phyloP scores from a whole-genome alignment of 2,888 invertebrate species.

The Mayetiola destructor region DNA sequence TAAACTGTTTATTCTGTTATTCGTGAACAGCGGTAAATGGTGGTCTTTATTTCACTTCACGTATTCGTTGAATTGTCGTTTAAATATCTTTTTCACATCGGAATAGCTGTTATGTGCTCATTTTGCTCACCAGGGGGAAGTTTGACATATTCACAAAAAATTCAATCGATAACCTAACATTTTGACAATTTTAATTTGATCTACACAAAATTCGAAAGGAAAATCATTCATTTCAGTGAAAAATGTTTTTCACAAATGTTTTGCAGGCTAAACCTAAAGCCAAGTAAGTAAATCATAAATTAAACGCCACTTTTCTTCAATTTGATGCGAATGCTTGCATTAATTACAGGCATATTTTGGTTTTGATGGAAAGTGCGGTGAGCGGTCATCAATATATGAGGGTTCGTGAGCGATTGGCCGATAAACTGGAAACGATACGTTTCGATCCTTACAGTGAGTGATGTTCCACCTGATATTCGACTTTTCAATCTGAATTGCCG shows the following conservation, averaged over 20 bases:
- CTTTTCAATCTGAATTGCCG: conserved; percentile 17
- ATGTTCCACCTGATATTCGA: conserved; percentile 10
- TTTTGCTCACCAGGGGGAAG: not conserved
- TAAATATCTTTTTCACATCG: not conserved
- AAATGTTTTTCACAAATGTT: conserved; percentile 55
- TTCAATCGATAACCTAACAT: not conserved
- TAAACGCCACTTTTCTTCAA: no score
- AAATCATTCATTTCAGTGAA: conserved; percentile 15
- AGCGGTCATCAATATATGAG: conserved; percentile 54
- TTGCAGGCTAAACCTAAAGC: conserved; percentile 57
- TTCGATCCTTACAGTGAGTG: conserved; percentile 70
- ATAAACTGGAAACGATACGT: conserved; percentile 58
- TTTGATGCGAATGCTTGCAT: not conserved
- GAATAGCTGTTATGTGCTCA: not conserved
- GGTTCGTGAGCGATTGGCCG: conserved; percentile 56
- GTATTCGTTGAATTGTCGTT: no score
- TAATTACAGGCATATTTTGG: conserved; percentile 52
- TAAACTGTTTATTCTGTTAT: no score
- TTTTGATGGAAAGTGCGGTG: conserved; percentile 62
- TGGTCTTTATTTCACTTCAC: not conserved
- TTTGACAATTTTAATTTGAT: not conserved
- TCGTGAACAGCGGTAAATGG: not conserved
- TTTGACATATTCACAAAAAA: not conserved
- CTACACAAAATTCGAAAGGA: not conserved
- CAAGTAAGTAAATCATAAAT: conserved; percentile 56